Conservation (phyloP, 2,113 vertebrate species). For the Symphodus melops region DNA sequence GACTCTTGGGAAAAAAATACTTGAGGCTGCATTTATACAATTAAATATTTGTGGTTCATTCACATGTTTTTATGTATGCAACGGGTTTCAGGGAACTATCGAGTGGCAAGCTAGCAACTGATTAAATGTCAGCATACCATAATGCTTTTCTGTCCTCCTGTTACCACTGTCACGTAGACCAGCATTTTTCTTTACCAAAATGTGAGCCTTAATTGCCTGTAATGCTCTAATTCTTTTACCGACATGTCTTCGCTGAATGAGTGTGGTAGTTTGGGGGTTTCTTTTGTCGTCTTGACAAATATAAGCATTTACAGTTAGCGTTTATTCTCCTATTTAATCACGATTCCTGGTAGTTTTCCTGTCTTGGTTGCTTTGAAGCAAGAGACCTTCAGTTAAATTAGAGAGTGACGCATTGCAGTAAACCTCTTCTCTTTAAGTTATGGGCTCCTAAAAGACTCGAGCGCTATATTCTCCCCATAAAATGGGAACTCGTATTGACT, state of each 20-base stretch:
- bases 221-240: conserved; percentile 4
- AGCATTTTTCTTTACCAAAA: conserved; percentile 43
- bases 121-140: conserved; percentile 7
- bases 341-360: conserved; percentile 31
- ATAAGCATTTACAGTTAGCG: conserved; percentile 18
- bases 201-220: conserved; percentile 26
- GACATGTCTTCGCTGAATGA: conserved; percentile 6
- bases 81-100: conserved; percentile 39
- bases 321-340: conserved; percentile 24
- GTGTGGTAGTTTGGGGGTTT: conserved; percentile 37
- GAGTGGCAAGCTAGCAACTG: conserved; percentile 6
- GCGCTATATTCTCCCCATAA: not conserved
- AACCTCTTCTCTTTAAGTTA: conserved; percentile 8
- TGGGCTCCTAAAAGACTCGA: conserved; percentile 7
- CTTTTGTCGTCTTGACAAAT: conserved; percentile 25
- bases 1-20: not conserved
- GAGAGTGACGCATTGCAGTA: conserved; percentile 1
- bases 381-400: conserved; percentile 16
- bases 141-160: conserved; percentile 19
- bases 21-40: conserved; percentile 30
- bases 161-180: conserved; percentile 36
- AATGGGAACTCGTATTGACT: conserved; percentile 8
- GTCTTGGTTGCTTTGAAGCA: conserved; percentile 29
- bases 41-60: conserved; percentile 36
- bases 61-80: conserved; percentile 30